A percentile compares a stretch with the other conserved stretches of the same genome.
phyloP scores from a whole-genome alignment of 1,140 invertebrate species.

The Matsumurasca onukii region DNA sequence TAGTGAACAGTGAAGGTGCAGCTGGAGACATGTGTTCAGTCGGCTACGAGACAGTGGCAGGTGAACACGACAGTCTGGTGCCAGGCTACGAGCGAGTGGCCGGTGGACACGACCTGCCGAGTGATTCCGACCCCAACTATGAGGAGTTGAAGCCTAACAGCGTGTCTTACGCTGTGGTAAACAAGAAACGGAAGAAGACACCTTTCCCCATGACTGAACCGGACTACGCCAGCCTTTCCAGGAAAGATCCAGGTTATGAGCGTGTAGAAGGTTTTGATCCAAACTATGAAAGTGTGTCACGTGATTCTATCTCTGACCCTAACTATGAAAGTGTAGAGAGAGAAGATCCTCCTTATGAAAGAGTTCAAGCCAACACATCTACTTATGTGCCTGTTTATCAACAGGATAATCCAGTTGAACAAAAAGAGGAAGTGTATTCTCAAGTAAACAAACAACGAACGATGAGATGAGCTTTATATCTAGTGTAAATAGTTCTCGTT shows the following conservation, averaged over 20 bases:
- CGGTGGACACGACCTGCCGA: constrained; percentile 1
- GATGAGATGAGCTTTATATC: constrained; percentile 17
- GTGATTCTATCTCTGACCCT: constrained; percentile 36
- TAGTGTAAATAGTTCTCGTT: too few relatives aligned
- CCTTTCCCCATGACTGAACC: constrained; percentile 36
- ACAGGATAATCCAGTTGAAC: neutral
- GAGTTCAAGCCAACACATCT: constrained; percentile 12
- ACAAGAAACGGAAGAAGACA: constrained; percentile 35
- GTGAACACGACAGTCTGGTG: constrained; percentile 20
- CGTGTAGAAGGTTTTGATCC: constrained; percentile 36
- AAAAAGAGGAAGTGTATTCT: constrained; percentile 16
- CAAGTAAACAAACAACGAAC: constrained; percentile 15
- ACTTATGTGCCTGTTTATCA: constrained; percentile 20
- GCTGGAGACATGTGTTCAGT: neutral
- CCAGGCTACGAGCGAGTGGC: constrained; percentile 36
- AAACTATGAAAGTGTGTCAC: constrained; percentile 39
- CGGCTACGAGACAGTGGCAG: constrained; percentile 18
- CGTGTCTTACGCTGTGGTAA: constrained; percentile 37
- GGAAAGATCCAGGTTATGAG: constrained; percentile 27
- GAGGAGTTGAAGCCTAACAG: constrained; percentile 41
- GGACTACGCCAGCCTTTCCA: constrained; percentile 42
- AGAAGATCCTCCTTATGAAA: constrained; percentile 36
- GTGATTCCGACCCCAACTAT: constrained; percentile 42
- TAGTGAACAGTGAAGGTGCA: neutral
- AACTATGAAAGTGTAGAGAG: constrained; percentile 41